Conservation (phyloP, 2,888 invertebrate species). For the Unio pictorum region DNA sequence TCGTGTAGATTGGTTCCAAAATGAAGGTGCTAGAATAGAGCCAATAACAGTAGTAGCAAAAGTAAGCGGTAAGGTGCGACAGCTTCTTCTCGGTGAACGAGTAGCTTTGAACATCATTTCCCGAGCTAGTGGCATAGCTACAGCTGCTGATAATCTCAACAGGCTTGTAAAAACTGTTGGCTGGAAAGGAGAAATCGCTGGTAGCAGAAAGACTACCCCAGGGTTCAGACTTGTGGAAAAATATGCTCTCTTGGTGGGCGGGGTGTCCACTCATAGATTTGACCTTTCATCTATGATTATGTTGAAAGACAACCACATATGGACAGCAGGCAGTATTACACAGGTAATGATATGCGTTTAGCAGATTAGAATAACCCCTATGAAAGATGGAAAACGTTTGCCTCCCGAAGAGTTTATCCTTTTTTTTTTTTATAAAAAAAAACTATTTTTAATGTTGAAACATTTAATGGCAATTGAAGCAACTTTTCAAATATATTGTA, state of each 20-base stretch:
- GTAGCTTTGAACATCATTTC: conserved; percentile 70
- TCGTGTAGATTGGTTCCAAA: conserved; percentile 62
- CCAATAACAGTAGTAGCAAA: conserved; percentile 61
- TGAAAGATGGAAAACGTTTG: no score
- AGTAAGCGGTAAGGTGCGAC: conserved; percentile 67
- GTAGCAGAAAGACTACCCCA: conserved; percentile 73
- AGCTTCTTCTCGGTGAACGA: conserved; percentile 71
- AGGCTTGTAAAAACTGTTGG: conserved; percentile 41
- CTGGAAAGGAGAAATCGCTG: conserved; percentile 71
- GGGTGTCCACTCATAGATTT: conserved; percentile 70
- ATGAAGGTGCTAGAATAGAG: conserved; percentile 63
- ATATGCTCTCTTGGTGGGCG: conserved; percentile 72
- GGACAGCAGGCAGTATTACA: conserved; percentile 69
- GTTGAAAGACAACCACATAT: conserved; percentile 73
- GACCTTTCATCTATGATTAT: conserved; percentile 73
- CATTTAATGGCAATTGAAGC: no score
- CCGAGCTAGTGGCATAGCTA: conserved; percentile 72
- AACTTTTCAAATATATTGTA: no score
- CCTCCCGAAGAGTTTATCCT: no score
- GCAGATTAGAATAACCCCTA: no score
- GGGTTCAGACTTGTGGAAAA: conserved; percentile 73
- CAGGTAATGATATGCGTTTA: conserved; percentile 46
- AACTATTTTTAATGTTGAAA: no score
- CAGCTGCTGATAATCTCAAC: conserved; percentile 55
- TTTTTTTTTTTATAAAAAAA: no score